Base-by-base conservation (phyloP, 2,888 invertebrate species). In the Charanyca ferruginea region DNA sequence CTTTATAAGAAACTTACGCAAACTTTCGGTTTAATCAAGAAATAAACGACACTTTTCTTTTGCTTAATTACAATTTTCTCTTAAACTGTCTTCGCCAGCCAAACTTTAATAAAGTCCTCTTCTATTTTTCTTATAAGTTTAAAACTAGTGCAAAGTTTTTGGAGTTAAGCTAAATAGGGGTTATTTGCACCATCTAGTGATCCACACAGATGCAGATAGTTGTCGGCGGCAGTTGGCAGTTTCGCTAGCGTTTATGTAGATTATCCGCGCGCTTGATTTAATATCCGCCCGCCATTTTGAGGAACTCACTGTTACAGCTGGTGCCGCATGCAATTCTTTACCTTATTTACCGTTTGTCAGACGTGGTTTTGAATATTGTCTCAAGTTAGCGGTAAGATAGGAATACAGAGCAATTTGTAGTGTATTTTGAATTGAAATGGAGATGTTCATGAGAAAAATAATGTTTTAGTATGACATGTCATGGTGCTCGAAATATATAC, bases 211-310 rank as follows among this genome's bases (percentile, higher is more conserved):
- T 60, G 73, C 74, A 79, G 64, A 42, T 16, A 20, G 52, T 57
- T 61, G 62, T 47, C 60, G 71, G 65, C 64, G 61, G 57, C 58
- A 80, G 80, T 77, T 83, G 79, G 63, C 79, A 85, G 83, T 83
- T 81, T 78, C 71, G 62, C 59, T 35, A 68, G 20, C 83, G 80
- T 85, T 89, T 86, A 90, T 89, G 89, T 82, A 90, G 86, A 90
- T 90, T 86, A 85, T 69, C 75, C 62, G 57, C 79, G 57, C 79
- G 77, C 80, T 74, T 80, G 77, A 83, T 83, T 84, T 87, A 89
- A 86, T 85, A 83, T 75, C 66, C 64, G 62, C 80, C 28, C 41
- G 51, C 38, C 72, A 57, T 57, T 70, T 72, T 60, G 59, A 80
- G 49, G 32, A 53, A 68, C 62, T 71, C 62, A 47, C 23, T 53